Evolutionary conservation across 1,140 invertebrate species (phyloP).

Genomic region (Drosophila micromelanica): DNA sequence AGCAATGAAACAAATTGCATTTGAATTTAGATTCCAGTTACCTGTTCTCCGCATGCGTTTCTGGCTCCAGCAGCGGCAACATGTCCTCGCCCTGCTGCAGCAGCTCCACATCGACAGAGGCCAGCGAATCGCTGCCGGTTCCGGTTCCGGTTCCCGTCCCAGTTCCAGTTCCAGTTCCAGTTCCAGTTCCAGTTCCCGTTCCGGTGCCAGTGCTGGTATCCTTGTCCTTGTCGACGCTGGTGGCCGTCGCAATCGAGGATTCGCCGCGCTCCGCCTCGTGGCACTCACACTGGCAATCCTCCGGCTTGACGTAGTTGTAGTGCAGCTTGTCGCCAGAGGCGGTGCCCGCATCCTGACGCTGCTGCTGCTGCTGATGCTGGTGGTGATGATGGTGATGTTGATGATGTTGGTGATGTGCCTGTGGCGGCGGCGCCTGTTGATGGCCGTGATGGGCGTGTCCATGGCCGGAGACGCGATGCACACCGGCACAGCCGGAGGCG

Average conservation of each 20-base stretch:
- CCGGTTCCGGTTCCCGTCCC: constrained; percentile 53
- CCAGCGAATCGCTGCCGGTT: constrained; percentile 67
- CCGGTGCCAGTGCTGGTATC: constrained; percentile 57
- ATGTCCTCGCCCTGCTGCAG: constrained; percentile 78
- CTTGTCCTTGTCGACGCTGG: constrained; percentile 38
- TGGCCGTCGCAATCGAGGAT: constrained; percentile 40
- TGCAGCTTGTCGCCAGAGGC: constrained; percentile 81
- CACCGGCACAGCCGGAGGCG: constrained; percentile 37
- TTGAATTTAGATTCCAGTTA: constrained; percentile 6
- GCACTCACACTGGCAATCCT: constrained; percentile 93
- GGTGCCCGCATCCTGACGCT: constrained; percentile 7
- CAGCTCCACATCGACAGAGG: constrained; percentile 72
- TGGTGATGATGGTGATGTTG: constrained; percentile 68
- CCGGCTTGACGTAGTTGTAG: constrained; percentile 92
- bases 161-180: constrained; percentile 48
- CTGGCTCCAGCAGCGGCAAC: constrained; percentile 75
- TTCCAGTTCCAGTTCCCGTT: constrained; percentile 50
- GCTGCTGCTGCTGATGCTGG: constrained; percentile 68
- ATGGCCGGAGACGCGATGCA: constrained; percentile 57
- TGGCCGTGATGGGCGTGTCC: constrained; percentile 44
- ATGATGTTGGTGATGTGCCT: constrained; percentile 30
- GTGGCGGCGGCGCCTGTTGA: constrained; percentile 44
- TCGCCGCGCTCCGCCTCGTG: constrained; percentile 87
- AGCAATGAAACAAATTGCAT: background rate
- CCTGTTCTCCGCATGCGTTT: constrained; percentile 52